Evolutionary conservation across 2,888 invertebrate species (phyloP), one percentile per base, ranked within the genome.

Genomic region (Epinotia brunnichana): DNA sequence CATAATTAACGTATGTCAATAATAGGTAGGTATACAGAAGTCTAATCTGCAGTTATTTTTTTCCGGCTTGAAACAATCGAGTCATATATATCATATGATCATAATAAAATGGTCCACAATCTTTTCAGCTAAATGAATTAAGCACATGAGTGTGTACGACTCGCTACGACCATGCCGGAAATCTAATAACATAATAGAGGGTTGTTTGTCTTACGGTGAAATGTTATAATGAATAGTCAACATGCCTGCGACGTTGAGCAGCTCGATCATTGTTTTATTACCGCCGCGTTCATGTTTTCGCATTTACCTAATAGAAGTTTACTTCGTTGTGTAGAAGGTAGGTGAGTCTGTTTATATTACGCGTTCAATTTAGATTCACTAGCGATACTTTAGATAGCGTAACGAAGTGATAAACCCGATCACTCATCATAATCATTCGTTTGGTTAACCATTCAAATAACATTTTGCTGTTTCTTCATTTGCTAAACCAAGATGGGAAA

Each of bases 161-260:
- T 83, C 77, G 82, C 82, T 83, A 79, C 80, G 81, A 83, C 84
- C 85, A 85, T 85, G 83, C 82, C 83, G 85, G 82, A 85, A 88
- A 88, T 88, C 85, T 89, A 89, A 90, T 91, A 90, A 87, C 88
- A 87, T 84, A 87, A 84, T 84, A 83, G 70, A 72, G 80, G 78
- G 83, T 86, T 91, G 90, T 91, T 91, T 91, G 88, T 86, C 81
- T 89, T 87, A 83, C 82, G 84, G 84, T 81, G 86, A 87, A 87
- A 87, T 88, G 89, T 86, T 88, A 84, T 91, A 90, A 91, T 91
- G 89, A 91, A 92, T 91, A 90, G 90, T 88, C 87, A 92, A 92
- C 91, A 92, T 77, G 81, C 80, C 80, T 81, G 79, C 80, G 79
- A 78, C 84, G 84, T 79, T 77, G 77, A 83, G 84, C 83, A 83